Base-by-base conservation (phyloP, 2,113 vertebrate species). In the Oryzias celebensis region DNA sequence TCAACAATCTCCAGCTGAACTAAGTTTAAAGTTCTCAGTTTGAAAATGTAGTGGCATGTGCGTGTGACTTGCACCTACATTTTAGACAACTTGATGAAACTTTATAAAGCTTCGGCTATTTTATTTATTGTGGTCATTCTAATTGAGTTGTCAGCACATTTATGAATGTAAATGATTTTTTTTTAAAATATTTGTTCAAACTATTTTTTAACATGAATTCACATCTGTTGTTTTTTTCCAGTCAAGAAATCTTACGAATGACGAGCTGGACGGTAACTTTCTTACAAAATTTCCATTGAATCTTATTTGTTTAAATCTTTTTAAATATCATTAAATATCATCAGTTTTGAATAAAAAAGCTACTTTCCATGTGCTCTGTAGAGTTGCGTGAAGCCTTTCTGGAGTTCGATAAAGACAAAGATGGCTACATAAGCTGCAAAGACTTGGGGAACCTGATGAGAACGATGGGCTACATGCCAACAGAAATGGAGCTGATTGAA, bases 381-480 rank as follows among this genome's bases (percentile, higher is more conserved):
- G 97, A 98, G 84, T 84, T 98, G 68, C 92, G 90, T 68, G 95
- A 96, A 77, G 97, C 95, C 51, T 98, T 98, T 88, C 83, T 91
- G 12, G 97, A 98, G 78, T 98, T 98, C 67, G 97, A 98, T 82
- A 97, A 97, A 81, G 96, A 98, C 85, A 95, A 94, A 46, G 96
- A 98, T 50, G 96, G 96, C 42, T 94, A 94, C 67, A 98, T 98
- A 84, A 94, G 88, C 91, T 98, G 96, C 82, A 94, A 96, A 78
- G 95, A 98, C 77, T 87, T 98, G 91, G 96, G 97, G 17, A 97
- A 98, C 84, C 93, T 96, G 81, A 98, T 98, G 97, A 91, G 97
- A 41, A 98, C 96, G 6, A 98, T 98, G 97, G 97, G 96, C 62
- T 98, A 96, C 90, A 98, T 97, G 96, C 96, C 95, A n/a, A 98